A percentile compares a stretch with the other conserved stretches of the same genome.
These are phyloP conservation scores for Synaphobranchus kaupii DNA, from an alignment of 2,797 vertebrate genomes.

Conservation along the genomic window DNA sequence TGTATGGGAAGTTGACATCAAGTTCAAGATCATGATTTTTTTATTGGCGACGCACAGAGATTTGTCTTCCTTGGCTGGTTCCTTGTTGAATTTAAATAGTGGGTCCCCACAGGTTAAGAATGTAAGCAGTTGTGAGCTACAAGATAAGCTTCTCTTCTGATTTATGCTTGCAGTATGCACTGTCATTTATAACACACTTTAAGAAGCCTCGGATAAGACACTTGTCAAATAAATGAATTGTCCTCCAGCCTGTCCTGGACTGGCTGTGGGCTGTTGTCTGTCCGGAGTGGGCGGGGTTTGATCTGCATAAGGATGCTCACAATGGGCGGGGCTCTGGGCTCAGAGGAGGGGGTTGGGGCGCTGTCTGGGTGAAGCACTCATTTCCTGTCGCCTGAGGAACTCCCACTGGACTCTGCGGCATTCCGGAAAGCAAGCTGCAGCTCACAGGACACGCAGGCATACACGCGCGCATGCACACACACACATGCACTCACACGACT, in stretches of 20 bases:
- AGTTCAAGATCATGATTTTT: not conserved
- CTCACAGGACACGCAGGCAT: not conserved
- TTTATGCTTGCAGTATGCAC: not conserved
- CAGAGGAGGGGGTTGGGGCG: not conserved
- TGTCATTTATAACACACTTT: not conserved
- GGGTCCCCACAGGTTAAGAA: not conserved
- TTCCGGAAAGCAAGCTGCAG: not conserved
- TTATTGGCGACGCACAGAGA: not conserved
- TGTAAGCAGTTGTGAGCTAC: not conserved
- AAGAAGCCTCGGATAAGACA: not conserved
- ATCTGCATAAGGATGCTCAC: not conserved
- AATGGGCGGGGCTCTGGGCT: not conserved
- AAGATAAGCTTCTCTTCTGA: conserved; percentile 2
- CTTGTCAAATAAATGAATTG: not conserved
- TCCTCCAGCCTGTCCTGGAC: not conserved
- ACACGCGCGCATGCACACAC: not conserved
- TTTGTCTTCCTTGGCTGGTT: not conserved
- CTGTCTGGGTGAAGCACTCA: not conserved
- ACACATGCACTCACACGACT: not conserved
- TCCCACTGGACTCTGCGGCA: not conserved
- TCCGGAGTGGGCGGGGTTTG: not conserved
- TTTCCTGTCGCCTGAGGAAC: conserved; percentile 24
- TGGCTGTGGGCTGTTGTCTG: not conserved
- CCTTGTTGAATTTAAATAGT: not conserved
- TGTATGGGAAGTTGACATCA: not conserved